Evolutionary conservation across 2,888 invertebrate genomes (phyloP), one percentile per base, ranked within the genome.

Genomic region (Lasioglossum malachurum): DNA sequence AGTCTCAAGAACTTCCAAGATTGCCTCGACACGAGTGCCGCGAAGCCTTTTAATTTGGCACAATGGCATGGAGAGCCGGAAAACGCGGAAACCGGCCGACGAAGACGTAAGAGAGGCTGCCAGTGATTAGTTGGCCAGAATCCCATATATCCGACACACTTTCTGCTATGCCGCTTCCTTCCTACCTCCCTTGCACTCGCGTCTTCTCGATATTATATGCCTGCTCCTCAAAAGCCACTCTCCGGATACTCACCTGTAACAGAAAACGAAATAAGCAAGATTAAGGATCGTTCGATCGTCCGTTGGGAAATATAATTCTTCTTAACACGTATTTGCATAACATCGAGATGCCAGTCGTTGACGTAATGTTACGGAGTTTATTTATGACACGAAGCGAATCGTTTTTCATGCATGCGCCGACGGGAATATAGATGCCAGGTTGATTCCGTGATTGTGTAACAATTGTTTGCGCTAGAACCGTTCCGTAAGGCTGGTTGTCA

Each of bases 181-280:
- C 75, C 71, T 78, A 75, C 67, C 80, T 80, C 31, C 27, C 23
- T 35, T 35, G 8, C 16, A 14, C 27, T 57, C 53, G 10, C 53
- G 5, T 46, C 53, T 31, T 23, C 31, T 7, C 27, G 23, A 31
- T 4, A 64, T 80, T 72, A 78, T 81, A 79, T 81, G 74, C 78
- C 76, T 71, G 77, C 41, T 73, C 23, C 23, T 35, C 35, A 2
- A 7, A 41, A 53, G 49, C 41, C 71, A n/a, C 27, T 67, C 35
- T 31, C 23, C 12, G 77, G 69, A 77, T 89, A 90, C 90, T 90
- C 87, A 90, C 90, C 90, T 90, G 89, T 4, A 88, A 90, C 83
- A 78, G 41, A 81, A 75, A 83, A 41, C 67, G 31, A 60, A 41
- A 69, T 23, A 38, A 16, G 23, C 35, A 14, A 41, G 8, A 27